Conservation (phyloP, 2,888 invertebrate genomes). For the Escarpia spicata region DNA sequence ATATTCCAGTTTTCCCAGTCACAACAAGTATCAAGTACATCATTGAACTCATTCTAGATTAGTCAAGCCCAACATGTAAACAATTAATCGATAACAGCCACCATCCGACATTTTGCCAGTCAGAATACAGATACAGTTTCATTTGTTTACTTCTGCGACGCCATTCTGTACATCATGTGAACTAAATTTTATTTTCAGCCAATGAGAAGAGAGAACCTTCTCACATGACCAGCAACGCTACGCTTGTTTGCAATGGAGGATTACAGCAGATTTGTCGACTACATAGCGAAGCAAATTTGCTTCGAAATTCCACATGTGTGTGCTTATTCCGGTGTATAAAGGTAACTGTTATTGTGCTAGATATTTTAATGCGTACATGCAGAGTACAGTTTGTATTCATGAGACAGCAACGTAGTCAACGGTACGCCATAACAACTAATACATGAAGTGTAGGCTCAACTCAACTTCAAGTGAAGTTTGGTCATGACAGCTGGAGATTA, state of each 20-base stretch:
- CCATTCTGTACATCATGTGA: background rate
- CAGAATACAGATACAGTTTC: background rate
- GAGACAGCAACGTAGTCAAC: background rate
- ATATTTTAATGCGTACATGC: background rate
- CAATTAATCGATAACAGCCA: too few species aligned
- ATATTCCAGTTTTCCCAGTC: too few species aligned
- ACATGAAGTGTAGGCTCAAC: background rate
- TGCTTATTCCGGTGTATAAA: slow-evolving; percentile 1
- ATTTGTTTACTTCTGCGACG: background rate
- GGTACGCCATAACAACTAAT: background rate
- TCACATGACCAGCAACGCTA: slow-evolving; percentile 3
- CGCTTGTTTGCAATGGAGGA: slow-evolving; percentile 10
- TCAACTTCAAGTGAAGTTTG: background rate
- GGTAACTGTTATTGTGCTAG: background rate
- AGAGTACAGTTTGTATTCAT: background rate
- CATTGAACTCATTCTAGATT: too few species aligned
- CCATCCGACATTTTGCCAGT: too few species aligned
- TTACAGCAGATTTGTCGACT: background rate
- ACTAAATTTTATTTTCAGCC: background rate
- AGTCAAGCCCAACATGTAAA: too few species aligned
- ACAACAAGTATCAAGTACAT: too few species aligned
- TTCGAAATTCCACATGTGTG: background rate
- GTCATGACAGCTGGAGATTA: background rate
- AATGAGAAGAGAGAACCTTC: background rate
- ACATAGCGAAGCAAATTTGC: background rate